phyloP scores from a whole-genome alignment of 2,888 invertebrate species.

The Dicycla oo region DNA sequence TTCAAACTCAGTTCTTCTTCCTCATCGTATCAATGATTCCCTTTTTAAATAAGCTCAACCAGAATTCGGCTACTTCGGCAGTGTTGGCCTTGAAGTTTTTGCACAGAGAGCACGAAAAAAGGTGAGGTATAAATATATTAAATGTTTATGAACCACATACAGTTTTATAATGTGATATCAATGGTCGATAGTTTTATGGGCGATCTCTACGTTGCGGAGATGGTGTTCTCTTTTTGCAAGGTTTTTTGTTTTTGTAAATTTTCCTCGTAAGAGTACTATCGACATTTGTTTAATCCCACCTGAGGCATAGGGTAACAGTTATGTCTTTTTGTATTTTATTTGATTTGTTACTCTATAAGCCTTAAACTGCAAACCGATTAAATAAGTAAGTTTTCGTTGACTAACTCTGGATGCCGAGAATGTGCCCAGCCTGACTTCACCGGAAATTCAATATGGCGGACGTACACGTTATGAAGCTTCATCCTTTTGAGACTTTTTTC shows the following conservation, averaged over 20 bases:
- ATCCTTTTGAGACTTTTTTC: neutral
- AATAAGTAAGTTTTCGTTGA: neutral
- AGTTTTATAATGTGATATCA: neutral
- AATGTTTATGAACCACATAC: neutral
- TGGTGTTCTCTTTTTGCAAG: neutral
- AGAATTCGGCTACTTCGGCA: too few species aligned
- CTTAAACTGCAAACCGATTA: neutral
- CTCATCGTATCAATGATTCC: too few species aligned
- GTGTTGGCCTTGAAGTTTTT: too few species aligned
- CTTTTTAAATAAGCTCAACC: too few species aligned
- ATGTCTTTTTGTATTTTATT: neutral
- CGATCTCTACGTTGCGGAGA: neutral
- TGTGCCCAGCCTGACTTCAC: neutral
- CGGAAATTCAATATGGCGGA: slow-evolving; percentile 10
- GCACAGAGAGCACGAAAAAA: too few species aligned
- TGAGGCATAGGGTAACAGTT: neutral
- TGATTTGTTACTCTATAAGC: neutral
- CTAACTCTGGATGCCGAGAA: neutral
- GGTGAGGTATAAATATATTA: too few species aligned
- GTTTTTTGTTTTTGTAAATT: neutral
- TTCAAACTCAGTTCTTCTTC: neutral
- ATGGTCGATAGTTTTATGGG: neutral
- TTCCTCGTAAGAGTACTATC: neutral
- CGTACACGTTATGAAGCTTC: neutral
- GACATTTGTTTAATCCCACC: too few species aligned